Evolutionary conservation across 2,888 invertebrate species (phyloP).

Genomic region (Escarpia spicata): DNA sequence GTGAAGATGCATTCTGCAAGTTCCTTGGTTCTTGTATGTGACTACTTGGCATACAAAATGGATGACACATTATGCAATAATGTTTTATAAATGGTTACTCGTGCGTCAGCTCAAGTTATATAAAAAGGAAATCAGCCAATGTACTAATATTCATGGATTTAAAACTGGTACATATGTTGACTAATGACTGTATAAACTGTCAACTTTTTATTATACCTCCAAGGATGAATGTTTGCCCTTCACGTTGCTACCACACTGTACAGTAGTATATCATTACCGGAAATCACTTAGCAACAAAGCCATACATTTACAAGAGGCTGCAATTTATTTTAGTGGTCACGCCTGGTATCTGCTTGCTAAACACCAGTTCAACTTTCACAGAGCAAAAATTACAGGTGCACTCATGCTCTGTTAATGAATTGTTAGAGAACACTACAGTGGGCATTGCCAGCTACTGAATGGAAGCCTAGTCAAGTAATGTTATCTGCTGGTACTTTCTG

Average conservation of each 20-base stretch:
- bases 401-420: background rate
- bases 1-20: background rate
- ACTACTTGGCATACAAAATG: background rate
- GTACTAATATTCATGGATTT: background rate
- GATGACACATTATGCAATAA: background rate
- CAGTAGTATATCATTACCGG: background rate
- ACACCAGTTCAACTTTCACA: background rate
- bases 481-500: background rate
- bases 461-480: background rate
- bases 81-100: background rate
- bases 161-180: no score
- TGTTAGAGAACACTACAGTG: background rate
- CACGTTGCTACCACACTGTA: background rate
- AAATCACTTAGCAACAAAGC: background rate
- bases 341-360: background rate
- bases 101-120: background rate
- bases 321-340: constrained; percentile 10
- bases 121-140: background rate
- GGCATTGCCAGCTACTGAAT: background rate
- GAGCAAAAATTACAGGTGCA: background rate
- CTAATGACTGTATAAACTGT: background rate
- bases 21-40: background rate
- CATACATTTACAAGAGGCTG: background rate
- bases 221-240: background rate
- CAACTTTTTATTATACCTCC: background rate